Evolutionary conservation across 2,113 vertebrate genomes (phyloP).

Genomic region (Candoia aspera): DNA sequence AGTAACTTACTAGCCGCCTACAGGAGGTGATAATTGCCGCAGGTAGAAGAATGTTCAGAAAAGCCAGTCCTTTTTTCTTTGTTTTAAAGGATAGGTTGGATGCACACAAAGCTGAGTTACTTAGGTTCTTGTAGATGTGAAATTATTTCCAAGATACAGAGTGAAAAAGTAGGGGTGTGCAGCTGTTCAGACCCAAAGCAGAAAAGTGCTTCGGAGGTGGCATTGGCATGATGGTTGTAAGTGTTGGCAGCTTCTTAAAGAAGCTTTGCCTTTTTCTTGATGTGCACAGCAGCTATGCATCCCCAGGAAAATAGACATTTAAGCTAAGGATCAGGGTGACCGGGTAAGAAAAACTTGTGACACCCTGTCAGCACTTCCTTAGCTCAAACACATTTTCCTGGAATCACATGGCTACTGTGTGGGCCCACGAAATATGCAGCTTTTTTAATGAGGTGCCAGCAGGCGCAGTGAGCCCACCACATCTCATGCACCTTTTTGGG

Average conservation of each 20-base stretch:
- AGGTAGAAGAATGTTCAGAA: not conserved
- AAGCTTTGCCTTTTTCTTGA: not conserved
- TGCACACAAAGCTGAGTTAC: not conserved
- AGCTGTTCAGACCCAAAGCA: not conserved
- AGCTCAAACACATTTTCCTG: not conserved
- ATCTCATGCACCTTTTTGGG: not conserved
- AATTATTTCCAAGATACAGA: not conserved
- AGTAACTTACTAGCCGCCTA: not conserved
- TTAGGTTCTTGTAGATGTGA: not conserved
- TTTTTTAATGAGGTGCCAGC: not conserved
- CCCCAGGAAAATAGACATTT: not conserved
- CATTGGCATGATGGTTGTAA: not conserved
- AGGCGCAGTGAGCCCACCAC: not conserved
- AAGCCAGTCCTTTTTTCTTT: not conserved
- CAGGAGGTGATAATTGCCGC: not conserved
- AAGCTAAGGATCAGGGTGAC: not conserved
- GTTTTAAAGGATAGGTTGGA: not conserved
- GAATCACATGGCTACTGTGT: not conserved
- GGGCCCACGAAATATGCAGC: not conserved
- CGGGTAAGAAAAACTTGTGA: not conserved
- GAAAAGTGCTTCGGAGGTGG: not conserved
- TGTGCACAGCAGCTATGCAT: not conserved
- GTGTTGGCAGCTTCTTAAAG: not conserved
- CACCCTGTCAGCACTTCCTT: not conserved
- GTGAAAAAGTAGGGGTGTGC: not conserved